These are phyloP conservation scores for Talpa occidentalis DNA, from an alignment of 2,113 vertebrate genomes.

Conservation along the genomic window DNA sequence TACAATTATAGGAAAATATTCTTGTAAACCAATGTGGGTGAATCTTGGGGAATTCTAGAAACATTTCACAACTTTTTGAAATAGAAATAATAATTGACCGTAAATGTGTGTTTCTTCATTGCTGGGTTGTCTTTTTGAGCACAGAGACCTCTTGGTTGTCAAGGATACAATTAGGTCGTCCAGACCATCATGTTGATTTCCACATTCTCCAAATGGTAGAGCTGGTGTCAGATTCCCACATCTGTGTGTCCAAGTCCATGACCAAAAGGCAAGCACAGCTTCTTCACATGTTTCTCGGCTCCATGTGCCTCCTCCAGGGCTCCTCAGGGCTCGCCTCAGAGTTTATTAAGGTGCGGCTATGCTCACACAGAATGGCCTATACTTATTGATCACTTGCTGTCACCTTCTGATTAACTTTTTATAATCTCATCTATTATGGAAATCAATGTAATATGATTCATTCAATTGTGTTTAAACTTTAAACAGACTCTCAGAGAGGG, in stretches of 20 bases:
- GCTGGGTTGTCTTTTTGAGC: constrained; percentile 16
- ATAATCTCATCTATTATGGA: not conserved
- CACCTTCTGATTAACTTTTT: not conserved
- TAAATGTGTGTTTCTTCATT: constrained; percentile 1
- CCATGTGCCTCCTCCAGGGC: too few species aligned
- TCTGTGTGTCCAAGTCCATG: too few species aligned
- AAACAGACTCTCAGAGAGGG: not conserved
- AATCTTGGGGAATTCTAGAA: constrained; percentile 7
- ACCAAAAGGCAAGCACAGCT: too few species aligned
- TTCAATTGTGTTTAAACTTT: constrained; percentile 8
- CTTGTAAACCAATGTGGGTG: not conserved
- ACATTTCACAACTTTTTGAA: constrained; percentile 38
- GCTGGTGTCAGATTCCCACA: constrained; percentile 26
- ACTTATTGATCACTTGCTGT: not conserved
- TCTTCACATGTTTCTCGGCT: too few species aligned
- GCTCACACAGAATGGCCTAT: not conserved
- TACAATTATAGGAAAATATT: constrained; percentile 48
- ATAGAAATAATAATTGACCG: constrained; percentile 41
- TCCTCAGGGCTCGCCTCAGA: too few species aligned
- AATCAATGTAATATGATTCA: not conserved
- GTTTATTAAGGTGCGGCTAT: not conserved
- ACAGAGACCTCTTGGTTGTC: not conserved
- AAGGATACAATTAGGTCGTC: constrained; percentile 33
- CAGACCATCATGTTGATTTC: constrained; percentile 18
- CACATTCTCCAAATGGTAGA: constrained; percentile 32